Percentiles rank a stretch among this genome's conserved stretches.
Evolutionary conservation across 2,113 vertebrate species (phyloP).

Genomic region (Takifugu flavidus): DNA sequence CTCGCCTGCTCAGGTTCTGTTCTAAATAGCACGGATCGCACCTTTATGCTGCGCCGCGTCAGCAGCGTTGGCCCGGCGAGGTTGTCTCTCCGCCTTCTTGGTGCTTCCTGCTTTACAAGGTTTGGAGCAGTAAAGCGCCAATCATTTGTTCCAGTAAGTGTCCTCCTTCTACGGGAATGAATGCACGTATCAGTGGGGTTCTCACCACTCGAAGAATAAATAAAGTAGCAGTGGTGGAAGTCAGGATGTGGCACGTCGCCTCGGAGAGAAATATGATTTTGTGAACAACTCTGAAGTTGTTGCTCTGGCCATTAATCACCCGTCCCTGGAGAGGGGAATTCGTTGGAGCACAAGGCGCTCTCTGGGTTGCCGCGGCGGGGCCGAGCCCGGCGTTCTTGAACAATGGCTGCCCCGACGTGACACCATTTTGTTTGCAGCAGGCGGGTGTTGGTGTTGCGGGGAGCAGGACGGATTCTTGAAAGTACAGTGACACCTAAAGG

Average conservation of each 20-base stretch:
- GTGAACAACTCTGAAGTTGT: slow-evolving; percentile 60
- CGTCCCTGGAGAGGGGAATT: slow-evolving; percentile 47
- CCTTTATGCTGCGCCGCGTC: slow-evolving; percentile 73
- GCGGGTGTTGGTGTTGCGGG: slow-evolving; percentile 31
- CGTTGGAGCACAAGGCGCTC: slow-evolving; percentile 49
- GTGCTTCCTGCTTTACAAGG: slow-evolving; percentile 49
- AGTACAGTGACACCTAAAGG: slow-evolving; percentile 99
- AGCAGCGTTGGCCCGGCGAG: slow-evolving; percentile 65
- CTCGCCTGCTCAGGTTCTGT: slow-evolving; percentile 73
- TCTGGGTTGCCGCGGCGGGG: slow-evolving; percentile 44
- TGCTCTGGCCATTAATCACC: slow-evolving; percentile 67
- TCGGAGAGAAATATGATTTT: slow-evolving; percentile 60
- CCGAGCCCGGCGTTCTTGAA: slow-evolving; percentile 57
- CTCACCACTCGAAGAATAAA: background rate
- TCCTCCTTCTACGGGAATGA: no score
- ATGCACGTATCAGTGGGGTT: background rate
- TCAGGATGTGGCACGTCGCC: background rate
- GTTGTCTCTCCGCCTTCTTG: slow-evolving; percentile 52
- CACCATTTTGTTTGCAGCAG: slow-evolving; percentile 70
- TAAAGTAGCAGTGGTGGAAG: no score
- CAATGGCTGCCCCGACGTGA: slow-evolving; percentile 62
- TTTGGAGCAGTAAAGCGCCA: slow-evolving; percentile 33
- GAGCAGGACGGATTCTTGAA: slow-evolving; percentile 82
- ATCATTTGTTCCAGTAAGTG: slow-evolving; percentile 56
- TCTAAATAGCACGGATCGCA: slow-evolving; percentile 71